Evolutionary conservation across 2,797 vertebrate species (phyloP), one percentile per base, ranked within the genome.

Genomic region (Bradypodion ventrale): DNA sequence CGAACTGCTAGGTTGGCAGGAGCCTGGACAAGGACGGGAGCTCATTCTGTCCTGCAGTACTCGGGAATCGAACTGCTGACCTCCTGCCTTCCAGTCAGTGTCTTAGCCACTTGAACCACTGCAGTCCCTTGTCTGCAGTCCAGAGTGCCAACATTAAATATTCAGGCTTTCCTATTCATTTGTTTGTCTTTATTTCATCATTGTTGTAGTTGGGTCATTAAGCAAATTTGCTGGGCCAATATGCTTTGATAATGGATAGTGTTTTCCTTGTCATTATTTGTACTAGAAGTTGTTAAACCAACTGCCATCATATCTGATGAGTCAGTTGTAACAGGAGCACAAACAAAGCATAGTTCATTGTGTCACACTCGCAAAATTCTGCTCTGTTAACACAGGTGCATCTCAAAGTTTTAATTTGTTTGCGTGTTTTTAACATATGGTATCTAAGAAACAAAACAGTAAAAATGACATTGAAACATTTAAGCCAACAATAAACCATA

Each of bases 151-250:
- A 40, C 70, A n/a, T 44, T 59, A 75, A 29, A 27, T 35, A 75
- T 68, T 60, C 42, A 19, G 46, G 65, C 65, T 13, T 27, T 49
- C 52, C 40, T 62, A 21, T 52, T 37, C 15, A 49, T 76, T 65
- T 85, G 42, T 66, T 66, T 66, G 59, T 19, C 75, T n/a, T 63
- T 84, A 60, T 65, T 68, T 44, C 46, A 42, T 85, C 46, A 56
- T 80, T 80, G 40, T 75, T 37, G 8, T 35, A 70, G 56, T 37
- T 56, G 52, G 13, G 40, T 66, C n/a, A 27, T 80, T 85, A 75
- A 85, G 70, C 49, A 85, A 80, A 85, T 85, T 80, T 85, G 37
- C 46, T 74, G 66, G 70, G 46, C n/a, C 25, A 44, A 63, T 44
- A 73, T 56, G 27, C 27, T 63, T 78, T 73, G 76, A 84, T 78